These are phyloP conservation scores for Thunnus maccoyii DNA, from an alignment of 2,113 vertebrate species.

Conservation along the genomic window DNA sequence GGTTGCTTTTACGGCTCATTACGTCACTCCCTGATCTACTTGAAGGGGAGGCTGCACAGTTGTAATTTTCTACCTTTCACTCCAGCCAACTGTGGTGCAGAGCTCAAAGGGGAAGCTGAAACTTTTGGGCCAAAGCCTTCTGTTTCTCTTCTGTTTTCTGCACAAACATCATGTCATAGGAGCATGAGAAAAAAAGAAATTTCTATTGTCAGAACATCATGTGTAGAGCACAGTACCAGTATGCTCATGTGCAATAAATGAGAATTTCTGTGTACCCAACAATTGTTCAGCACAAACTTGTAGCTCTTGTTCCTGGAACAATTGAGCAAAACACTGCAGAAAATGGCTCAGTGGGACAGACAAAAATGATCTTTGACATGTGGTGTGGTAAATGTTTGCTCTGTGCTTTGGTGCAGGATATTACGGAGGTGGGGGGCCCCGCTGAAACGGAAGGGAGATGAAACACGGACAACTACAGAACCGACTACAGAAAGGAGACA, in stretches of 20 bases:
- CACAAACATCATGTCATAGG: neutral
- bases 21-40: constrained; percentile 25
- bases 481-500: constrained; percentile 55
- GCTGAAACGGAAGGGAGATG: constrained; percentile 57
- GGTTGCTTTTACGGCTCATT: constrained; percentile 45
- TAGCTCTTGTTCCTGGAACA: constrained; percentile 37
- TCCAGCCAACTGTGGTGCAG: neutral
- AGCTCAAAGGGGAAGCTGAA: constrained; percentile 14
- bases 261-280: constrained; percentile 8
- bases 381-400: constrained; percentile 54
- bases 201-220: constrained; percentile 3
- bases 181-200: neutral
- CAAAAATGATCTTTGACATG: constrained; percentile 57
- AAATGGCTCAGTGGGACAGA: constrained; percentile 23
- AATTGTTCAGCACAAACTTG: constrained; percentile 3
- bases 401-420: constrained; percentile 53
- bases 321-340: constrained; percentile 26
- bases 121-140: neutral
- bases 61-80: constrained; percentile 1
- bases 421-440: constrained; percentile 48
- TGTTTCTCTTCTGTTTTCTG: neutral
- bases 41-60: neutral
- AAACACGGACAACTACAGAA: constrained; percentile 63
- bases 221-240: neutral
- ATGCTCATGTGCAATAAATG: constrained; percentile 12